Base-by-base conservation (phyloP, 2,797 vertebrate species). In the Fratercula arctica region DNA sequence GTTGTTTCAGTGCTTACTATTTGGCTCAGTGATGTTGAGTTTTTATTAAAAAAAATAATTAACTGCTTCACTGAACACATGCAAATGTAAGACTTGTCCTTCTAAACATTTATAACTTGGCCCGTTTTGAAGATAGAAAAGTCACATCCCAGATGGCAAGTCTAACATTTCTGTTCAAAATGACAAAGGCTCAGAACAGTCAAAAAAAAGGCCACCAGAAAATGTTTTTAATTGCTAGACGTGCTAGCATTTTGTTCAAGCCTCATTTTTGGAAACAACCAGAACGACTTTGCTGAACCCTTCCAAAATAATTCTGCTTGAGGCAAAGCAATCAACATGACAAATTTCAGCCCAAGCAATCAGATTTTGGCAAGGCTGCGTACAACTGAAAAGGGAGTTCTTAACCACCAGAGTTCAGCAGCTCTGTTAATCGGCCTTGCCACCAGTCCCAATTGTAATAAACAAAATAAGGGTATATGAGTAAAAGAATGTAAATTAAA, bases 231-330 rank as follows among this genome's bases (percentile, higher is more conserved):
- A 93, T 90, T 95, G 85, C 83, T 87, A 24, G 60, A 85, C 17
- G 4, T 39, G 59, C 39, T 85, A 85, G 83, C 45, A 88, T 91
- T 95, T 89, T 95, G 31, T 68, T 93, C 37, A 69, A 90, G 35
- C 37, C 29, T 89, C 70, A 9, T 74, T 94, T 96, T 77, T 85
- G 29, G 85, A 90, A 94, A 80, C 43, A 74, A 69, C 60, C 57
- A 29, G 77, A 85, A 94, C 77, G 78, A 95, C 95, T 95, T 87
- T 93, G 91, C 74, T 94, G 80, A 96, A 92, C 64, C n/a, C 72
- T 90, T 94, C 77, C 86, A 94, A 74, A 93, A 87, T 74, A 90
- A 89, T 85, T 92, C 84, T 85, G 80, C 90, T 87, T 57, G 70
- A 94, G 77, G 90, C 91, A 95, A 92, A 75, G 46, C 82, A 85